These are phyloP conservation scores for Eumeta japonica DNA, from an alignment of 1,140 invertebrate species.

Conservation along the genomic window DNA sequence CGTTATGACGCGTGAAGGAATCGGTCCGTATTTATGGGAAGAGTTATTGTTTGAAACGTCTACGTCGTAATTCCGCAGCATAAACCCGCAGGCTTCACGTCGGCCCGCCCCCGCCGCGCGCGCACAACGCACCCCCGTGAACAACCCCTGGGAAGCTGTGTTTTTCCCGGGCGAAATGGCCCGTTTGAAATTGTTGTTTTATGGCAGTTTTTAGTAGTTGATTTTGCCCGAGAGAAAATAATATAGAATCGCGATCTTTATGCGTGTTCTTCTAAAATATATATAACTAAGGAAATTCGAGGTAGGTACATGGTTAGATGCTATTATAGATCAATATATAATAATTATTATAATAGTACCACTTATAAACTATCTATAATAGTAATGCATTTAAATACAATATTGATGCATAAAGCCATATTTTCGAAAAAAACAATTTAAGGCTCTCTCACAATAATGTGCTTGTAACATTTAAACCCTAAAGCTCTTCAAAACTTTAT, in stretches of 20 bases:
- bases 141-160: slow-evolving; percentile 43
- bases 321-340: neutral
- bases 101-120: slow-evolving; percentile 21
- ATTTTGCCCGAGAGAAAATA: slow-evolving; percentile 47
- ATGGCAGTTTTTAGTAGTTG: slow-evolving; percentile 58
- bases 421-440: slow-evolving; percentile 1
- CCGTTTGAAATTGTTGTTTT: slow-evolving; percentile 58
- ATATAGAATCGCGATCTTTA: slow-evolving; percentile 45
- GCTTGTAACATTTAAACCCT: too few relatives aligned
- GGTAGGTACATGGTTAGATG: neutral
- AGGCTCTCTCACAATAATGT: slow-evolving; percentile 7
- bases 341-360: neutral
- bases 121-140: slow-evolving; percentile 13
- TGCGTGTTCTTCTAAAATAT: slow-evolving; percentile 8
- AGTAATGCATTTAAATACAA: too few relatives aligned
- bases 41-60: slow-evolving; percentile 58
- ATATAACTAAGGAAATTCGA: too few relatives aligned
- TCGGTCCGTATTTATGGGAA: slow-evolving; percentile 52
- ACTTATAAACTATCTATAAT: too few relatives aligned
- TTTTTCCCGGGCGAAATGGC: slow-evolving; percentile 54
- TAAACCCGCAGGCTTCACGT: slow-evolving; percentile 49
- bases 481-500: slow-evolving; percentile 23
- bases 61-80: slow-evolving; percentile 55
- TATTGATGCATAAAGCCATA: too few relatives aligned
- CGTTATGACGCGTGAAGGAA: slow-evolving; percentile 55